Conservation (phyloP, 1,140 invertebrate genomes). For the Zaprionus kolodkinae region DNA sequence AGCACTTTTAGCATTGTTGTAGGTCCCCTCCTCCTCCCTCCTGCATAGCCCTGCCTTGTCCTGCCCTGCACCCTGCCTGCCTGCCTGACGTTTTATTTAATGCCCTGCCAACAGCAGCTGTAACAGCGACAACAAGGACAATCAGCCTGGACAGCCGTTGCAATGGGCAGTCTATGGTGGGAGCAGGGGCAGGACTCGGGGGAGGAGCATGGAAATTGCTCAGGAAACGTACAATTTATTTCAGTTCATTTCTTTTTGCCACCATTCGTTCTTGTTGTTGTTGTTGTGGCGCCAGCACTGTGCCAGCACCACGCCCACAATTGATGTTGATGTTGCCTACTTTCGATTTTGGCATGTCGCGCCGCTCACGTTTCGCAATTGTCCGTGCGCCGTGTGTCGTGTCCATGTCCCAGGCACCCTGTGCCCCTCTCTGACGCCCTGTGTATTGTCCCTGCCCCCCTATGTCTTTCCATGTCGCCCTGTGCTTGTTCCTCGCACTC, state of each 20-base stretch:
- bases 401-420: slow-evolving; percentile 19
- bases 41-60: no score
- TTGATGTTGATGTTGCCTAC: slow-evolving; percentile 79
- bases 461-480: slow-evolving; percentile 13
- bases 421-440: slow-evolving; percentile 15
- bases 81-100: slow-evolving; percentile 78
- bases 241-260: slow-evolving; percentile 81
- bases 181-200: neutral
- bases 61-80: neutral
- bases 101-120: slow-evolving; percentile 70
- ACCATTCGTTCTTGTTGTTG: slow-evolving; percentile 47
- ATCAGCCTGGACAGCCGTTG: neutral
- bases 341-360: slow-evolving; percentile 82
- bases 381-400: slow-evolving; percentile 52
- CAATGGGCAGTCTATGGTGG: neutral
- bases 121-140: slow-evolving; percentile 42
- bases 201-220: slow-evolving; percentile 71
- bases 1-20: slow-evolving; percentile 82
- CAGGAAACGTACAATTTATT: slow-evolving; percentile 83
- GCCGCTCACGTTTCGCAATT: slow-evolving; percentile 72
- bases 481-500: neutral
- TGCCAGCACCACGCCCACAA: slow-evolving; percentile 47
- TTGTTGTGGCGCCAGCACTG: neutral
- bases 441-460: slow-evolving; percentile 2
- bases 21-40: neutral